These are phyloP conservation scores for Ptiloglossa arizonensis DNA, from an alignment of 1,140 invertebrate species.

Conservation along the genomic window DNA sequence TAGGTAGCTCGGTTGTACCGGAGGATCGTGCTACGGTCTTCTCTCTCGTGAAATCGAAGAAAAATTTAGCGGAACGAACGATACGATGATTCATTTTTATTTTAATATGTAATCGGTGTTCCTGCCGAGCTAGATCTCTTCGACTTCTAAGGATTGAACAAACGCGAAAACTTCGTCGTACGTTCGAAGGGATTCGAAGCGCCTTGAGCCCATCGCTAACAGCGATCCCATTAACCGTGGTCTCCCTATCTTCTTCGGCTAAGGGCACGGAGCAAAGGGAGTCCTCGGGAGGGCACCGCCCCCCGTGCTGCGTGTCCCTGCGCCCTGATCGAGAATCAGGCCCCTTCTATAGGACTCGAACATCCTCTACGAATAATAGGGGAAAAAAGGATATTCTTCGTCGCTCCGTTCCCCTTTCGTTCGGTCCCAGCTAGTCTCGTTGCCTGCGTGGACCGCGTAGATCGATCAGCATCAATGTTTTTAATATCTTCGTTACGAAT, in stretches of 20 bases:
- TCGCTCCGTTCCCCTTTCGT: neutral
- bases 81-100: too few relatives aligned
- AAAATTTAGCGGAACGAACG: too few relatives aligned
- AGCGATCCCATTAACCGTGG: conserved; percentile 70
- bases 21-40: neutral
- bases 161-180: neutral
- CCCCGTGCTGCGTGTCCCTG: conserved; percentile 49
- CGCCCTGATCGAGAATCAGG: conserved; percentile 36
- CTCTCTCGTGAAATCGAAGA: too few relatives aligned
- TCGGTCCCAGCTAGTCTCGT: neutral
- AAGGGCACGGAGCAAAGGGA: neutral
- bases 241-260: conserved; percentile 39
- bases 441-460: neutral
- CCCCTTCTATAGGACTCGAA: neutral
- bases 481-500: conserved; percentile 23
- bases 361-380: conserved; percentile 24
- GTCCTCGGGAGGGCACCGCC: conserved; percentile 5
- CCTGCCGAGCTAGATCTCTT: too few relatives aligned
- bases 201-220: conserved; percentile 31
- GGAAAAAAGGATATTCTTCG: conserved; percentile 3
- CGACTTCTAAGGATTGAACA: too few relatives aligned
- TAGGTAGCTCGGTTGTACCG: neutral
- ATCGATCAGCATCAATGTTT: conserved; percentile 1
- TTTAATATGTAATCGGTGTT: too few relatives aligned
- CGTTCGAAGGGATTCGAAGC: neutral